A percentile compares a stretch with the other conserved stretches of the same genome.
Evolutionary conservation across 2,113 vertebrate genomes (phyloP).

Genomic region (Orthonyx spaldingii): DNA sequence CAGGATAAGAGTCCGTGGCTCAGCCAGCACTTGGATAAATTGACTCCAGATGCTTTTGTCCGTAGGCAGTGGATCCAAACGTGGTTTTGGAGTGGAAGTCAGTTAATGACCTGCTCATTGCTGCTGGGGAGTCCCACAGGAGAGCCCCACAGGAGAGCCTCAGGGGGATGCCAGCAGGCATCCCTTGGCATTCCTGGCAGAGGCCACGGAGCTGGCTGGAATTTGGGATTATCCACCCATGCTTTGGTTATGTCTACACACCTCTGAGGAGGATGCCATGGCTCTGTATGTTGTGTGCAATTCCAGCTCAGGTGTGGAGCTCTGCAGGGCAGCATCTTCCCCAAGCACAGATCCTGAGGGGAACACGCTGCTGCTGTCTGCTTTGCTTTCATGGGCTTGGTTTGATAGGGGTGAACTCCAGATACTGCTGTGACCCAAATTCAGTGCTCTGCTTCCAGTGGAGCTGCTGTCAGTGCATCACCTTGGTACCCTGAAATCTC

Average conservation of each 20-base stretch:
- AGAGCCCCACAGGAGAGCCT: background rate
- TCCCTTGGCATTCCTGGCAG: background rate
- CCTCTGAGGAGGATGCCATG: rapidly evolving
- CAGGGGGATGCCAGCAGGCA: background rate
- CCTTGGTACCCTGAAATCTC: background rate
- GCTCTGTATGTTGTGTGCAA: rapidly evolving
- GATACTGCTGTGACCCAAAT: background rate
- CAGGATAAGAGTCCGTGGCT: background rate
- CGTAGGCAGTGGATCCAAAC: background rate
- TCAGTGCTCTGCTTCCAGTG: background rate
- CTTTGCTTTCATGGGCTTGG: rapidly evolving
- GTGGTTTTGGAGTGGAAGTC: background rate
- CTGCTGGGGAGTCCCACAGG: background rate
- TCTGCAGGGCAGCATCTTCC: background rate
- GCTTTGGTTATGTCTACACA: rapidly evolving
- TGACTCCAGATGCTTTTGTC: slow-evolving; percentile 10
- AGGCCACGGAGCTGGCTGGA: background rate
- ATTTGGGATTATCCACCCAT: background rate
- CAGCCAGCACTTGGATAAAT: background rate
- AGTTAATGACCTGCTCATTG: background rate
- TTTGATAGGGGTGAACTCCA: background rate
- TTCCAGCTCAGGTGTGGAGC: background rate
- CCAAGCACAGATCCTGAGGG: background rate
- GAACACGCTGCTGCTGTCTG: background rate
- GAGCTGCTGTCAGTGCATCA: background rate